Evolutionary conservation across 2,113 vertebrate genomes (phyloP), one percentile per base, ranked within the genome.

Genomic region (Cryptotis parvus): DNA sequence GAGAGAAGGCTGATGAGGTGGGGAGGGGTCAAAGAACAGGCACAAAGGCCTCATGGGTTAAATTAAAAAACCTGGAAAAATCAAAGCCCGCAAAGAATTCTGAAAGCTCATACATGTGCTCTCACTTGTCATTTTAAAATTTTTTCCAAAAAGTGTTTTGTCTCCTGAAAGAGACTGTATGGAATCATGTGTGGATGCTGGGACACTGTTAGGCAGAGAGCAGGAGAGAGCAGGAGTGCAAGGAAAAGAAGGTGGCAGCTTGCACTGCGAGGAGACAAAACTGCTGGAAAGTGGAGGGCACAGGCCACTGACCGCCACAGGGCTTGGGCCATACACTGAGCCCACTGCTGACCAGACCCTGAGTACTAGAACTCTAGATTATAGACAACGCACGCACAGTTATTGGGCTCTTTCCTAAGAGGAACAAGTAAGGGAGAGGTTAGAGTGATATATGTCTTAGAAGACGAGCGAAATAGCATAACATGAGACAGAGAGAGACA

Each of bases 151-250:
- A 63, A 27, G 52, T 33, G 73, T 31, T 94, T 66, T 84, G 65
- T 45, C n/a, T 89, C 65, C 58, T 35, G 29, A 15, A 63, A 66
- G 29, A 91, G 43, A 35, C 8, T 12, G 1, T 11, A 45, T 68
- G 26, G 35, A 84, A 26, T 16, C 29, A 3, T 20, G 14, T 61
- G 6, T 4, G 41, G 43, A 73, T 7, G 9, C 31, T 49, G 29
- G 9, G 55, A 61, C 37, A 11, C 29, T 1, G 0, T 37, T 1
- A 79, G 37, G 49, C 20, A 77, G n/a, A n/a, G n/a, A n/a, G n/a
- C n/a, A n/a, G n/a, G n/a, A n/a, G 0, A 63, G 66, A 7, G 9
- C 0, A 33, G 33, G 0, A 52, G 18, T 18, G 27, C 31, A 7
- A 10, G 33, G 1, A 4, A 43, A 31, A 63, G 3, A 35, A 1